These are phyloP conservation scores for Sciurus niger DNA, from an alignment of 2,113 vertebrate genomes.

Conservation along the genomic window DNA sequence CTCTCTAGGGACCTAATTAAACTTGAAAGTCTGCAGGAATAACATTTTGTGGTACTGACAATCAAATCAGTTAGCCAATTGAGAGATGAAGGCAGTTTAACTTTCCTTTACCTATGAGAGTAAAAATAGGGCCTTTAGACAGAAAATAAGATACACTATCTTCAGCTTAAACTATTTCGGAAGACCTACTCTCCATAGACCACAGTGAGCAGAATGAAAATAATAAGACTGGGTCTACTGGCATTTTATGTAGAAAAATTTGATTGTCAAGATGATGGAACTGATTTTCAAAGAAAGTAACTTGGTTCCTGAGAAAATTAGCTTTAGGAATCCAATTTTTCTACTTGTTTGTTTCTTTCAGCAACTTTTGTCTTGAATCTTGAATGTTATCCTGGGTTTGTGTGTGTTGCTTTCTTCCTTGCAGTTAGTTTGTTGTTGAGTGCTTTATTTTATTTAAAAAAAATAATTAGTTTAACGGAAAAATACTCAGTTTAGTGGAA, in stretches of 20 bases:
- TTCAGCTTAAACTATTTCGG: background rate
- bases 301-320: background rate
- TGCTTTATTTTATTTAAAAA: background rate
- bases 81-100: background rate
- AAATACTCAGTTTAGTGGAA: background rate
- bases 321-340: background rate
- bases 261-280: background rate
- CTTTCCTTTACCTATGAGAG: background rate
- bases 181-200: background rate
- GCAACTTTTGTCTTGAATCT: background rate
- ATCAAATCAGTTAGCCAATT: background rate
- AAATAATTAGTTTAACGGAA: background rate
- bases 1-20: constrained; percentile 2
- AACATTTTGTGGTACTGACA: background rate
- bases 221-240: background rate
- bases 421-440: background rate
- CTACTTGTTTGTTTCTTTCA: background rate
- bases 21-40: background rate
- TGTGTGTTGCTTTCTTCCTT: background rate
- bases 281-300: background rate
- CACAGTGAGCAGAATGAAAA: background rate
- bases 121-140: background rate
- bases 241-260: background rate
- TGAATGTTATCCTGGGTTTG: background rate
- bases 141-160: background rate